Conservation (phyloP, 2,797 vertebrate genomes). For the Pteropus rufus region DNA sequence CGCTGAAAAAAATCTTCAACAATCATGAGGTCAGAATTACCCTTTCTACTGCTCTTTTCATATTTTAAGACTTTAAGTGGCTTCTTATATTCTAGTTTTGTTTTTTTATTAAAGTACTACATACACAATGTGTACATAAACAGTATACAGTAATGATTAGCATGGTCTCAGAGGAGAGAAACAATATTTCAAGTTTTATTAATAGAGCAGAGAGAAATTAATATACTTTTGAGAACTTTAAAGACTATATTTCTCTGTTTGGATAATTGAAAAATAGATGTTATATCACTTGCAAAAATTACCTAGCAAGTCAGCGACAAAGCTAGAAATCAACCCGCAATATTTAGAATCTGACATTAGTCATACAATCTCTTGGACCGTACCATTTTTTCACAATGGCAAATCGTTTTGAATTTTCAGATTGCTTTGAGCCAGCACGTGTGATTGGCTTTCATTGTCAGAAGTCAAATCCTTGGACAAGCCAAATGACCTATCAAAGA, state of each 20-base stretch:
- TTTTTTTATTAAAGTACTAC: background rate
- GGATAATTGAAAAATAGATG: background rate
- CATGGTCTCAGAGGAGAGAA: background rate
- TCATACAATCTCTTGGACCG: background rate
- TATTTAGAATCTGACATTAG: background rate
- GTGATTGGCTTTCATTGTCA: background rate
- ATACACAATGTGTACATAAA: background rate
- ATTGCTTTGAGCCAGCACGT: background rate
- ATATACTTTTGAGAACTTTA: constrained; percentile 17
- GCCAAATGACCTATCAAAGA: background rate
- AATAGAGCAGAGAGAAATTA: background rate
- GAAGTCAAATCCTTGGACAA: background rate
- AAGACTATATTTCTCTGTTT: background rate
- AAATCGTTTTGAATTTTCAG: background rate
- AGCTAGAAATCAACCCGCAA: background rate
- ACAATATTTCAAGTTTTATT: background rate
- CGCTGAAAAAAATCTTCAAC: background rate
- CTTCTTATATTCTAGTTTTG: background rate
- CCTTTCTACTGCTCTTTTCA: background rate
- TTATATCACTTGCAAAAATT: constrained; percentile 16
- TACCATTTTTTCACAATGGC: background rate
- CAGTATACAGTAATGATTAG: background rate
- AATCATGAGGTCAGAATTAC: background rate
- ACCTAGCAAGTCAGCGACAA: background rate
- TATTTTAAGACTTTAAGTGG: background rate